phyloP scores from a whole-genome alignment of 1,140 invertebrate genomes.

The Drosophila subobscura region DNA sequence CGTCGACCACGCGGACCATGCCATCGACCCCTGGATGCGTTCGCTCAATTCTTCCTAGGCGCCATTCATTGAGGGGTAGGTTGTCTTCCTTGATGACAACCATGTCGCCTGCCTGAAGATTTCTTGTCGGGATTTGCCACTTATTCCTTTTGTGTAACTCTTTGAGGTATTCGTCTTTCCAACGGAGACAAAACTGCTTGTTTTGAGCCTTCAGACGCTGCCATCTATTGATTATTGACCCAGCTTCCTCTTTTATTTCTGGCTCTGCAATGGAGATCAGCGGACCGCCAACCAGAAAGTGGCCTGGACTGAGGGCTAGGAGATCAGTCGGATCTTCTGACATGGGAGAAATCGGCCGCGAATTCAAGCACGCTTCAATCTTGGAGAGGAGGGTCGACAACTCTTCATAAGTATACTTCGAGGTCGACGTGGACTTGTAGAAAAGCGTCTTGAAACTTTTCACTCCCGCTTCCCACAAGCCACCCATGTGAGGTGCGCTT shows the following conservation, averaged over 20 bases:
- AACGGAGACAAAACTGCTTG: neutral
- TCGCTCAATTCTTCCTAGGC: neutral
- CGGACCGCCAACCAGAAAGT: neutral
- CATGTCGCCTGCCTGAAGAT: neutral
- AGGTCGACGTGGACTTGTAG: slow-evolving; percentile 47
- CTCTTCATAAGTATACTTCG: neutral
- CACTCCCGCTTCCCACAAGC: slow-evolving; percentile 63
- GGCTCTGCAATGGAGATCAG: too few species aligned
- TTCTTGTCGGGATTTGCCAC: neutral
- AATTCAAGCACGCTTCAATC: slow-evolving; percentile 57
- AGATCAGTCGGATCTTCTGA: neutral
- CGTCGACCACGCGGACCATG: neutral
- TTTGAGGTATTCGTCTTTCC: neutral
- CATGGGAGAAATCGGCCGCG: neutral
- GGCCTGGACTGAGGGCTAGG: neutral
- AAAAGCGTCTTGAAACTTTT: slow-evolving; percentile 39
- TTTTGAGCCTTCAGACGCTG: neutral
- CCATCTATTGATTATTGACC: neutral
- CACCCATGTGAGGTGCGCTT: slow-evolving; percentile 67
- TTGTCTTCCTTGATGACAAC: slow-evolving; percentile 1
- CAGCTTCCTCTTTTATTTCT: too few species aligned
- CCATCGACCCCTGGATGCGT: neutral
- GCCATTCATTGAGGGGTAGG: neutral
- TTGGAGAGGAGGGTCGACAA: slow-evolving; percentile 21
- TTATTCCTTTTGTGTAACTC: neutral